phyloP scores from a whole-genome alignment of 2,888 invertebrate species.

The Callimorpha dominula region DNA sequence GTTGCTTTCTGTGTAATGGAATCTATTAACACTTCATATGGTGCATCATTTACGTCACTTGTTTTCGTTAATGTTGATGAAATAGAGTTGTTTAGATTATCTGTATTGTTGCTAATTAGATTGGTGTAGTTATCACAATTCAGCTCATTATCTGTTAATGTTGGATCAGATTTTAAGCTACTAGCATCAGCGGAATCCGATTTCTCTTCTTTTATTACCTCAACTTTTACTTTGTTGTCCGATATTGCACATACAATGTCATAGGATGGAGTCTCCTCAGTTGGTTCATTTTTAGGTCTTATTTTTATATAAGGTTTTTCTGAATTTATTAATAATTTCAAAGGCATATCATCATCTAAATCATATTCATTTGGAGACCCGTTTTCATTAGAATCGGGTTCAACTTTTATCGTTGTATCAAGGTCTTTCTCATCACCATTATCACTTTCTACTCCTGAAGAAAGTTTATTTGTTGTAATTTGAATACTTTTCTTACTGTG shows the following conservation, averaged over 20 bases:
- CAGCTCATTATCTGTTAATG: background rate
- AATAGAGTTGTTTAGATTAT: background rate
- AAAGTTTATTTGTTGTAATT: background rate
- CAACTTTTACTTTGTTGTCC: background rate
- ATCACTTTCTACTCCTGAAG: background rate
- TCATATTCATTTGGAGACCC: conserved; percentile 12
- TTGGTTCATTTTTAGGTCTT: background rate
- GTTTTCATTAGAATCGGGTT: background rate
- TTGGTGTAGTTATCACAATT: background rate
- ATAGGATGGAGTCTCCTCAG: background rate
- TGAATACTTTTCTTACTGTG: conserved; percentile 1
- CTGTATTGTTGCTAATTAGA: background rate
- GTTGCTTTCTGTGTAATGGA: conserved; percentile 20
- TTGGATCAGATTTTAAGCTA: background rate
- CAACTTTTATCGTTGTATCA: background rate
- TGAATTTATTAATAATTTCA: conserved; percentile 10
- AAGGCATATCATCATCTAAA: background rate
- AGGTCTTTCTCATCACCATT: background rate
- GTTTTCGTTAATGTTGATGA: background rate
- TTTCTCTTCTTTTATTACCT: background rate
- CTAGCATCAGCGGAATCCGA: background rate
- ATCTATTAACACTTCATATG: conserved; percentile 31
- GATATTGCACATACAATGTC: background rate
- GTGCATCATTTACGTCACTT: conserved; percentile 12
- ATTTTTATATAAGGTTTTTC: background rate